These are phyloP conservation scores for Amiota mariae DNA, from an alignment of 2,888 invertebrate genomes.

Conservation along the genomic window DNA sequence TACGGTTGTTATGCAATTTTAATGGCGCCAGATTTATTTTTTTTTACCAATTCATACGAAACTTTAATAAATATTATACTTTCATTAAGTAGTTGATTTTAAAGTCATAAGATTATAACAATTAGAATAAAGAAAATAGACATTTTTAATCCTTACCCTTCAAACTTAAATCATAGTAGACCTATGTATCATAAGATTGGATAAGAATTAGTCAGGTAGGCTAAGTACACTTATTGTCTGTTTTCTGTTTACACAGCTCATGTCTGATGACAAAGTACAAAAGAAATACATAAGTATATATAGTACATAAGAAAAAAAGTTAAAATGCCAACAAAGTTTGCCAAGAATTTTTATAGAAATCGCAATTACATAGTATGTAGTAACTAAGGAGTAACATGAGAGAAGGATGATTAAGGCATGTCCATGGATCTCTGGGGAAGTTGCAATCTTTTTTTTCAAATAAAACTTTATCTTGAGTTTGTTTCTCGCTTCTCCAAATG, in stretches of 20 bases:
- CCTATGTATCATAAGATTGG: neutral
- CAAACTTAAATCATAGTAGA: no score
- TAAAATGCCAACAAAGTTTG: constrained; percentile 8
- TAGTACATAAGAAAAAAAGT: neutral
- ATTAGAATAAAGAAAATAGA: no score
- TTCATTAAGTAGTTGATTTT: no score
- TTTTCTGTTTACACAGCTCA: no score
- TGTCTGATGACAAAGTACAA: neutral
- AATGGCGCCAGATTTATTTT: neutral
- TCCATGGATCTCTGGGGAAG: neutral
- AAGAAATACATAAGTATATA: neutral
- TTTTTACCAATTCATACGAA: neutral
- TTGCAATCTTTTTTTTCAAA: constrained; percentile 17
- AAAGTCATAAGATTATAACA: no score
- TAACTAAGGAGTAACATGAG: no score
- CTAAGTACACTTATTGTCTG: no score
- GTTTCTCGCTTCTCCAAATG: neutral
- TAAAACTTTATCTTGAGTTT: constrained; percentile 18
- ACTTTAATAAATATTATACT: neutral
- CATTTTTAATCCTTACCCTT: no score
- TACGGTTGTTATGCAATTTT: neutral
- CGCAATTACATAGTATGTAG: neutral
- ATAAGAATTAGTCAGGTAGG: neutral
- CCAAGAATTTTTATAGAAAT: constrained; percentile 18
- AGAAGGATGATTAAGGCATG: no score